Evolutionary conservation across 1,140 invertebrate genomes (phyloP), one percentile per base, ranked within the genome.

Genomic region (Eumeta japonica): DNA sequence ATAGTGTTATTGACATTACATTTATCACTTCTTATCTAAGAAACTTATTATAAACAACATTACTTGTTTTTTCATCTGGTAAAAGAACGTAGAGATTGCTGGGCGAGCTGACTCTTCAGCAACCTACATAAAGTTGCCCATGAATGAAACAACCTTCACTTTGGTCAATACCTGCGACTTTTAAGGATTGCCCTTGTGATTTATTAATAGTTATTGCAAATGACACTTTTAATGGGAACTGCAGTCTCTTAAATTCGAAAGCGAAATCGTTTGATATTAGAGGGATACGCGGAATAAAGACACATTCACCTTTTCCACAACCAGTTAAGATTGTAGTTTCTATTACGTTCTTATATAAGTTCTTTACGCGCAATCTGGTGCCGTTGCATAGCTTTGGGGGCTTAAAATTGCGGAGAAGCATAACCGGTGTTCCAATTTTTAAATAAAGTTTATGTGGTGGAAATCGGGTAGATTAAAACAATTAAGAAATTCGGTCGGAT

Each of bases 161-260:
- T 37, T 46, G 45, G 35, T 47, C 44, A 35, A 53, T 47, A 16
- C 46, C 46, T 36, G 45, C 60, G 45, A 52, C 50, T 41, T 43
- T 44, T 50, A 59, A 46, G 31, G 46, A 59, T 48, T 79, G 74
- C 13, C 77, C 77, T 58, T 80, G 76, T n/a, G 62, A 62, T 55
- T 81, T 80, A 44, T 77, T 79, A 30, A 77, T 75, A 16, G 73
- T 77, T 60, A 80, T 73, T n/a, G 72, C 67, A 55, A 81, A 82
- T 5, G 77, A 72, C 1, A 79, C 44, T 30, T 48, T 34, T 14
- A 75, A 41, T 33, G 72, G 62, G 55, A 79, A 76, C 43, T 73
- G 53, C 15, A 65, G 35, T 35, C 67, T 39, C 49, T 64, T 62
- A 41, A 80, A 59, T 20, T 52, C 45, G 15, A 61, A 54, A 28